These are phyloP conservation scores for Muntiacus reevesi DNA, from an alignment of 2,113 vertebrate genomes.

Conservation along the genomic window DNA sequence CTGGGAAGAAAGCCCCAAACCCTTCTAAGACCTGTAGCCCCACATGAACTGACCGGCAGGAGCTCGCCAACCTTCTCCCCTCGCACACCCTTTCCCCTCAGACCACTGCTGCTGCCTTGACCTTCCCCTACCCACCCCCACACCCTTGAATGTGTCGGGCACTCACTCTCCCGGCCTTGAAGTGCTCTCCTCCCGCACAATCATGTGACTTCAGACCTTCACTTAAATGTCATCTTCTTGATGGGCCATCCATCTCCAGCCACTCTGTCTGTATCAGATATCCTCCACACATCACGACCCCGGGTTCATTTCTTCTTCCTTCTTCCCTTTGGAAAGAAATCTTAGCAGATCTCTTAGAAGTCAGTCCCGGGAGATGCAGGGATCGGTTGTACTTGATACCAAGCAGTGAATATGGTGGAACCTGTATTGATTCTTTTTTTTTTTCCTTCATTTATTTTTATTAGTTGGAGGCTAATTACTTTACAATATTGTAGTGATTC, in stretches of 20 bases:
- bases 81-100: not conserved
- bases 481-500: not conserved
- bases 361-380: not conserved
- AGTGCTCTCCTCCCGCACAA: not conserved
- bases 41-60: not conserved
- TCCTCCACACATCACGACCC: not conserved
- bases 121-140: not conserved
- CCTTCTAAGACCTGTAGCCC: not conserved
- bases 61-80: not conserved
- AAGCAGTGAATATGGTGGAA: not conserved
- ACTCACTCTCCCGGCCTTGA: not conserved
- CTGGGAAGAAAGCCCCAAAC: not conserved
- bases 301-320: not conserved
- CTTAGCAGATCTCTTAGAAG: not conserved
- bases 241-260: not conserved
- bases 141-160: fast-evolving
- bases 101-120: not conserved
- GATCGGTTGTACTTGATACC: not conserved
- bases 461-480: no score
- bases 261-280: not conserved
- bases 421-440: not conserved
- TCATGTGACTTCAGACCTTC: not conserved
- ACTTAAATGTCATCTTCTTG: not conserved
- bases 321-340: not conserved
- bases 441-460: no score